Percentiles rank a stretch among this genome's conserved stretches.
Conservation (phyloP, 2,797 vertebrate species). For the Lithobates pipiens region DNA sequence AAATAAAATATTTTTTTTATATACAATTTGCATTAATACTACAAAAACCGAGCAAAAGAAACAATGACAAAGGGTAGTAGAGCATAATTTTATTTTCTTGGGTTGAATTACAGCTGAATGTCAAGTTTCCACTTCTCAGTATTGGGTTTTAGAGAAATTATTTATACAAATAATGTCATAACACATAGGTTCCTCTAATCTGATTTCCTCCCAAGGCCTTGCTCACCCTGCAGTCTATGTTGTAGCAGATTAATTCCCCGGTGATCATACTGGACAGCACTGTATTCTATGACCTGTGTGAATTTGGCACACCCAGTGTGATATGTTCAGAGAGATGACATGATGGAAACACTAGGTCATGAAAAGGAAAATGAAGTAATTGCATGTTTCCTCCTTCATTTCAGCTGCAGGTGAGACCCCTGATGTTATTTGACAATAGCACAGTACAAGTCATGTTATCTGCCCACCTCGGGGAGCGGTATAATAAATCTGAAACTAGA, state of each 20-base stretch:
- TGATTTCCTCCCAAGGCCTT: background rate
- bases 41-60: too few species aligned
- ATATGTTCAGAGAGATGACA: conserved; percentile 40
- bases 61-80: too few species aligned
- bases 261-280: background rate
- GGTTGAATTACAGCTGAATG: too few species aligned
- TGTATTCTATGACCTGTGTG: conserved; percentile 16
- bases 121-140: background rate
- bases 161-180: background rate
- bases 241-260: background rate
- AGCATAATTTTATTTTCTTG: too few species aligned
- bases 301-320: conserved; percentile 27
- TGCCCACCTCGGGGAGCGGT: conserved; percentile 27
- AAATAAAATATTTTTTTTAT: too few species aligned
- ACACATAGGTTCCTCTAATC: background rate
- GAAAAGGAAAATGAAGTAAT: conserved; percentile 45
- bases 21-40: too few species aligned
- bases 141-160: background rate
- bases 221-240: background rate
- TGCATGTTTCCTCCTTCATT: conserved; percentile 41
- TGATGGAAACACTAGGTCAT: conserved; percentile 56
- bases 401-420: conserved; percentile 53
- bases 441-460: conserved; percentile 35
- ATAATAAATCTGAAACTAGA: conserved; percentile 30
- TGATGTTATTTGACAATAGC: conserved; percentile 43